Conservation (phyloP, 2,113 vertebrate genomes). For the Chionis minor region DNA sequence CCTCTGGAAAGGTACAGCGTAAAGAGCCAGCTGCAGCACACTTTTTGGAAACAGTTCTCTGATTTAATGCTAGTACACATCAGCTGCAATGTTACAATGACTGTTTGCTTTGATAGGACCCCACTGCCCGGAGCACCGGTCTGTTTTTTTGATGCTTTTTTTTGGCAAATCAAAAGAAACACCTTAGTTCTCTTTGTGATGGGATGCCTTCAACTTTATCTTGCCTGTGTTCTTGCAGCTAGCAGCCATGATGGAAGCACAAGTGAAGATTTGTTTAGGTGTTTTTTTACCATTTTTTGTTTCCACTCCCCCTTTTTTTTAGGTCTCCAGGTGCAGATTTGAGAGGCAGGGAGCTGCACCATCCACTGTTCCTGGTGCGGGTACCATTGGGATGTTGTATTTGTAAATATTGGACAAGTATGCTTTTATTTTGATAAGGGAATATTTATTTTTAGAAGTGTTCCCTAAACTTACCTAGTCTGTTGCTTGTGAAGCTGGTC, state of each 20-base stretch:
- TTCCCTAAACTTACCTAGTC: neutral
- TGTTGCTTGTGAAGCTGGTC: neutral
- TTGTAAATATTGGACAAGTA: neutral
- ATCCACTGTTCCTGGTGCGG: neutral
- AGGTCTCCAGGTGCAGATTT: neutral
- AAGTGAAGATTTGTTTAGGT: neutral
- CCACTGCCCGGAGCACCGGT: neutral
- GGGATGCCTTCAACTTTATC: neutral
- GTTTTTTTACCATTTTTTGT: neutral
- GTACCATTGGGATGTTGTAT: neutral
- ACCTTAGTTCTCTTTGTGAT: neutral
- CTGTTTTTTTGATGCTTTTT: neutral
- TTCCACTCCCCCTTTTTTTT: neutral
- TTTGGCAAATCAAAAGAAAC: neutral
- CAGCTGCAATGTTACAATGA: neutral
- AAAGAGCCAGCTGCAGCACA: neutral
- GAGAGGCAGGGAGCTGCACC: neutral
- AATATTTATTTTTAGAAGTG: neutral
- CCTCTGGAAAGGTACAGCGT: neutral
- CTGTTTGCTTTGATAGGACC: neutral
- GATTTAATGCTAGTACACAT: neutral
- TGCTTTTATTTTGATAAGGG: neutral
- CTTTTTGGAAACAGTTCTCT: neutral
- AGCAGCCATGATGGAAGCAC: neutral
- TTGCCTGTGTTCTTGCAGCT: neutral